These are phyloP conservation scores for Corythucha ciliata DNA, from an alignment of 2,888 invertebrate genomes.

Conservation along the genomic window DNA sequence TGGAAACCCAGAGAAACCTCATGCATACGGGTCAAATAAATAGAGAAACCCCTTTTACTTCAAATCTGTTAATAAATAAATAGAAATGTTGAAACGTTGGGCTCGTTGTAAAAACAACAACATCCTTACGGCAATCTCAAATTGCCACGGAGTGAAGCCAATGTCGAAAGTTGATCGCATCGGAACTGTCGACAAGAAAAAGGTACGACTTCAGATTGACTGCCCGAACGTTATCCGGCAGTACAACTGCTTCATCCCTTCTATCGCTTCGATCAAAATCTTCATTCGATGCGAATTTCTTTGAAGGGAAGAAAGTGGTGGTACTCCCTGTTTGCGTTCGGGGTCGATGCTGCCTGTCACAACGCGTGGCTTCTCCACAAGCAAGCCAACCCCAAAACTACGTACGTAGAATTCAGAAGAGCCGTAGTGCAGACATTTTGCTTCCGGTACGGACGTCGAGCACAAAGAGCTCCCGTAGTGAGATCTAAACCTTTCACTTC, in stretches of 20 bases:
- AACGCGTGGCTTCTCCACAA: conserved; percentile 10
- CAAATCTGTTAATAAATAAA: no score
- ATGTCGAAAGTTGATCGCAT: conserved; percentile 12
- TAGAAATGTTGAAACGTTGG: no score
- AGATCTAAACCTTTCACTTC: neutral
- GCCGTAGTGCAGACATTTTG: neutral
- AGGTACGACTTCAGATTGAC: no score
- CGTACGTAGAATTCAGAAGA: neutral
- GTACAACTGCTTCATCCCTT: neutral
- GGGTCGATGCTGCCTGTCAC: conserved; percentile 10
- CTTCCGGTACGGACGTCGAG: neutral
- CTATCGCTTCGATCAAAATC: conserved; percentile 6
- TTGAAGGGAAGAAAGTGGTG: conserved; percentile 9
- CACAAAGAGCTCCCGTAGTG: neutral
- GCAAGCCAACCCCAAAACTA: neutral
- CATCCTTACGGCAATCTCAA: conserved; percentile 7
- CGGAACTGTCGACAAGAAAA: conserved; percentile 13
- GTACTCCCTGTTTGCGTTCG: neutral
- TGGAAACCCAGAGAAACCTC: no score
- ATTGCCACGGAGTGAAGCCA: conserved; percentile 11
- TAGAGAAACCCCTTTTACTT: no score
- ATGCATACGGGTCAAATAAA: no score
- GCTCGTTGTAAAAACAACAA: conserved; percentile 10
- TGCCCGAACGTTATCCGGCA: no score
- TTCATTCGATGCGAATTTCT: neutral